A percentile compares a stretch with the other conserved stretches of the same genome.
Evolutionary conservation across 1,140 invertebrate species (phyloP).

Genomic region (Zaprionus davidi): DNA sequence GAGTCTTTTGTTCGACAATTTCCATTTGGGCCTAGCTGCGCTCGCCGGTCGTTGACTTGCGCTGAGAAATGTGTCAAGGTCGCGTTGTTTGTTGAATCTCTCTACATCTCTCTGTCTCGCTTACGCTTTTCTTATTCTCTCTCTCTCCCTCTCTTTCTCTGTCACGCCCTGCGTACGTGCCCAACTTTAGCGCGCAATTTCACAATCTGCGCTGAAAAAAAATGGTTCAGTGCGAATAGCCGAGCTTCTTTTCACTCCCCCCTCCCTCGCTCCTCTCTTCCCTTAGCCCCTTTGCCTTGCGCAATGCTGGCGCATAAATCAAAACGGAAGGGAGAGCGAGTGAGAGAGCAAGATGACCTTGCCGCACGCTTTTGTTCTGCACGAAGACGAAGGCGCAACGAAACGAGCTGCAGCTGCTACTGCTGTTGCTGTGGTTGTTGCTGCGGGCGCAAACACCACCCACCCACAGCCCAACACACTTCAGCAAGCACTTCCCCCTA

Average conservation of each 20-base stretch:
- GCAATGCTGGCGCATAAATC: conserved; percentile 50
- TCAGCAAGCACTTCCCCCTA: conserved; percentile 6
- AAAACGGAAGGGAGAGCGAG: conserved; percentile 43
- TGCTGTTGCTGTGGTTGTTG: conserved; percentile 1
- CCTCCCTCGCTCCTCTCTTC: background rate
- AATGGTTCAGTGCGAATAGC: conserved; percentile 15
- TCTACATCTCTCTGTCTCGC: background rate
- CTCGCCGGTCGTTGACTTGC: conserved; percentile 44
- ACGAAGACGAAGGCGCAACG: conserved; percentile 14
- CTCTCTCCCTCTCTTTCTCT: conserved; percentile 4
- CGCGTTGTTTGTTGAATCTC: conserved; percentile 11
- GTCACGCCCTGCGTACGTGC: conserved; percentile 57
- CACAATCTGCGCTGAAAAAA: conserved; percentile 37
- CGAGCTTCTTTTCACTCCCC: background rate
- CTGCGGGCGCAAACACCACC: conserved; percentile 28
- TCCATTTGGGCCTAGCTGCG: conserved; percentile 33
- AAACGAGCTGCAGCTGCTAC: conserved; percentile 44
- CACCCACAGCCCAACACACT: conserved; percentile 20
- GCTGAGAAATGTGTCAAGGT: conserved; percentile 68
- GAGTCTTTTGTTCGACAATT: conserved; percentile 44
- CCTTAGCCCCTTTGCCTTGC: conserved; percentile 22
- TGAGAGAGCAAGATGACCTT: conserved; percentile 32
- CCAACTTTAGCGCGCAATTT: conserved; percentile 42
- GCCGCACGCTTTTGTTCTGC: conserved; percentile 48
- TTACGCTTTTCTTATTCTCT: conserved; percentile 1